phyloP scores from a whole-genome alignment of 2,888 invertebrate species.

The Uropetala carovei region DNA sequence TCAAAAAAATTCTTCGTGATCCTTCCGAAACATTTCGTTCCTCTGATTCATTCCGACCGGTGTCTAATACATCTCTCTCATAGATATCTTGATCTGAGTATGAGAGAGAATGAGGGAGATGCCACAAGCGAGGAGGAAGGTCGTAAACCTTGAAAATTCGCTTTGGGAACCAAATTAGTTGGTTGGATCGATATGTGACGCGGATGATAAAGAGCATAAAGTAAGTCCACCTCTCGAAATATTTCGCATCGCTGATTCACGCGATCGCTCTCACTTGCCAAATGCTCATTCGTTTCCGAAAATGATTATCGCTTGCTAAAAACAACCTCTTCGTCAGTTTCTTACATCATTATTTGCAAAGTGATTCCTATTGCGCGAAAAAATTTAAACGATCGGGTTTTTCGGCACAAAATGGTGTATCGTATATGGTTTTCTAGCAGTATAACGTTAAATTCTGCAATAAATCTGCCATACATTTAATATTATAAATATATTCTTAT shows the following conservation, averaged over 20 bases:
- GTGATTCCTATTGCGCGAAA: not conserved
- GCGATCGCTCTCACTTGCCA: not conserved
- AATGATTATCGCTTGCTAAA: not conserved
- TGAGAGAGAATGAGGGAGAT: not conserved
- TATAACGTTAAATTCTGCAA: no score
- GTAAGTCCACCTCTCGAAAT: not conserved
- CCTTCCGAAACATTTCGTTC: not conserved
- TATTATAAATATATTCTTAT: no score
- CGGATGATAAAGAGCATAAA: not conserved
- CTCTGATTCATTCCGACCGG: not conserved
- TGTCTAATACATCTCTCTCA: not conserved
- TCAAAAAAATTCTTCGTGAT: not conserved
- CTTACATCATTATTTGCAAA: not conserved
- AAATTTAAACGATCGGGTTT: no score
- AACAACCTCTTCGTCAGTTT: not conserved
- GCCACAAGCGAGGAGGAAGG: not conserved
- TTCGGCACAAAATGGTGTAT: no score
- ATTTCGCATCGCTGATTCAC: not conserved
- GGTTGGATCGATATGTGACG: not conserved
- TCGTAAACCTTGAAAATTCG: not conserved
- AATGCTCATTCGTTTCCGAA: not conserved
- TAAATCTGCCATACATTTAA: no score
- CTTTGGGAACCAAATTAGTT: slow-evolving; percentile 9
- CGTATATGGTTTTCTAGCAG: no score
- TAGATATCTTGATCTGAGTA: slow-evolving; percentile 2